Evolutionary conservation across 2,113 vertebrate species (phyloP).

Genomic region (Mus spicilegus): DNA sequence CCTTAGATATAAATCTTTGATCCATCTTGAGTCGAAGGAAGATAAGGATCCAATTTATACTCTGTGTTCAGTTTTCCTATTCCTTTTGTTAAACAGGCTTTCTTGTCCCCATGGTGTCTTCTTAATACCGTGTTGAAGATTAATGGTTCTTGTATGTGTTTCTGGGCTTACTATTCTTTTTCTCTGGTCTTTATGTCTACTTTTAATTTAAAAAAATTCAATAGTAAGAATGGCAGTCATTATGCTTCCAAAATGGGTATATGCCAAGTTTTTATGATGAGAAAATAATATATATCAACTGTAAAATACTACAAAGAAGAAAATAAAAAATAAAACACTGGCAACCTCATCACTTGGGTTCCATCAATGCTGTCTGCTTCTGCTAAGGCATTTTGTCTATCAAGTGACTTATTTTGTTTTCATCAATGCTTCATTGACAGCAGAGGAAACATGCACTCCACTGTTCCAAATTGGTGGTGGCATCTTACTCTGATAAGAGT

Average conservation of each 20-base stretch:
- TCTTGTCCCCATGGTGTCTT: background rate
- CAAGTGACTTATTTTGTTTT: background rate
- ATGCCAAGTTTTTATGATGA: background rate
- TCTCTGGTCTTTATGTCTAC: background rate
- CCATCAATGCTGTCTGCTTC: background rate
- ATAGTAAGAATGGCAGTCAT: background rate
- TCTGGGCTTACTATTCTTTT: background rate
- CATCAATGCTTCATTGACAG: background rate
- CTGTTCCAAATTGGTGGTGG: too few relatives aligned
- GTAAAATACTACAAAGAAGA: background rate
- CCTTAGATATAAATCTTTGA: background rate
- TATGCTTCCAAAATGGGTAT: slow-evolving; percentile 4
- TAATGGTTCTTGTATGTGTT: background rate
- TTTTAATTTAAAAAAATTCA: background rate
- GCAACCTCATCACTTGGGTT: background rate
- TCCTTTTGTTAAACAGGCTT: background rate
- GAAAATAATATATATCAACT: background rate
- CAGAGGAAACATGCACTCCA: background rate
- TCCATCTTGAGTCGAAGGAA: background rate
- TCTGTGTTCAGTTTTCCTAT: background rate
- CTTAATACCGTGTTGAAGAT: background rate
- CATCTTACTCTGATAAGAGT: background rate
- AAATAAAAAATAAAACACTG: background rate
- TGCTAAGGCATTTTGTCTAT: background rate
- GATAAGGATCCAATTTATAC: background rate